phyloP scores from a whole-genome alignment of 2,888 invertebrate genomes.

The Microdon myrmicae region DNA sequence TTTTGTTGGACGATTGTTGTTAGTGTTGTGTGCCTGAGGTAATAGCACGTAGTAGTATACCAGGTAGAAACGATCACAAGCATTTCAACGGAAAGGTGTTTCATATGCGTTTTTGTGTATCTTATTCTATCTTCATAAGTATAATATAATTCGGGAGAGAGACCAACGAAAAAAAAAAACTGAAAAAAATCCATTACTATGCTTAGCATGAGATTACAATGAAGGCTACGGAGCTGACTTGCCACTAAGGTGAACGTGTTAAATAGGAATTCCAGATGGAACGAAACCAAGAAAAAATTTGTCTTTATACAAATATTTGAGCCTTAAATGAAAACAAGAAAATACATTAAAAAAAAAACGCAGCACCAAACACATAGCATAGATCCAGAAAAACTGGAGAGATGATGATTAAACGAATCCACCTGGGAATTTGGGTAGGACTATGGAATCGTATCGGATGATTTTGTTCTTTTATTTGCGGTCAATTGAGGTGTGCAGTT shows the following conservation, averaged over 20 bases:
- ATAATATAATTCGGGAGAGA: conserved; percentile 38
- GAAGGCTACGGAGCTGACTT: conserved; percentile 26
- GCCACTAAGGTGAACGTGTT: conserved; percentile 45
- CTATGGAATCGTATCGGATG: conserved; percentile 37
- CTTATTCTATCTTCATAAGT: conserved; percentile 32
- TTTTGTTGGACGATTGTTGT: conserved; percentile 16
- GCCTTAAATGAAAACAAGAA: conserved; percentile 28
- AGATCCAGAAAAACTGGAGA: conserved; percentile 33
- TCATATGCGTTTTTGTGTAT: conserved; percentile 9
- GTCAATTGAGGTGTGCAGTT: conserved; percentile 44
- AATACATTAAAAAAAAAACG: conserved; percentile 5
- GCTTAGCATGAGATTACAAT: conserved; percentile 45
- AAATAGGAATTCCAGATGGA: conserved; percentile 46
- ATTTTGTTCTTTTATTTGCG: conserved; percentile 24
- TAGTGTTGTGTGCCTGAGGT: conserved; percentile 8
- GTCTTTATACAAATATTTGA: conserved; percentile 46
- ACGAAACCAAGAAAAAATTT: conserved; percentile 32
- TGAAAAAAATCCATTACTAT: conserved; percentile 45
- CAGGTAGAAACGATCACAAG: conserved; percentile 46
- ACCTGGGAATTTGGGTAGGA: conserved; percentile 52
- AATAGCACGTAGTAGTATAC: conserved; percentile 42
- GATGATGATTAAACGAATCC: conserved; percentile 48
- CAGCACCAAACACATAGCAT: neutral
- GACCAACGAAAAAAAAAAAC: conserved; percentile 12
- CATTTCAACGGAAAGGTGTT: conserved; percentile 31